Percentiles rank a stretch among this genome's conserved stretches.
These are phyloP conservation scores for Brachionus asplanchnoidis DNA, from an alignment of 1,140 invertebrate species.

Conservation along the genomic window DNA sequence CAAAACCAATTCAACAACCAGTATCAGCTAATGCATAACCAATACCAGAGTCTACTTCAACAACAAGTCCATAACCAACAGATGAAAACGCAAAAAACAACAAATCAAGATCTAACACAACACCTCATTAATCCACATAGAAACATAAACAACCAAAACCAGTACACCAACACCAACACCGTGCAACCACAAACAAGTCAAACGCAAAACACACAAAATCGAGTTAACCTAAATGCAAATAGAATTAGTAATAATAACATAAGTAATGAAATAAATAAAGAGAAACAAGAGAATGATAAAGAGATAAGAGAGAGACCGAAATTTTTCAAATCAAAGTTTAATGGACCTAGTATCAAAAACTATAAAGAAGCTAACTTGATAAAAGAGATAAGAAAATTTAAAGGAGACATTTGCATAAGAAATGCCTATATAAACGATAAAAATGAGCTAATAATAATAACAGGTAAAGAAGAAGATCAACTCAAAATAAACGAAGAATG, in stretches of 20 bases:
- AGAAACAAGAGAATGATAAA: background rate
- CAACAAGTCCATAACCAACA: background rate
- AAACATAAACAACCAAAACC: background rate
- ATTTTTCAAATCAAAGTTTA: background rate
- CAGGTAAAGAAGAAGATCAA: no score
- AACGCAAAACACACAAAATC: background rate
- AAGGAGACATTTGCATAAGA: background rate
- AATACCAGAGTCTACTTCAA: background rate
- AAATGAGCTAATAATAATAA: no score
- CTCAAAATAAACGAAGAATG: no score
- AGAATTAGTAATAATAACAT: background rate
- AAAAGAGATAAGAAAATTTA: background rate
- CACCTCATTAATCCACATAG: background rate
- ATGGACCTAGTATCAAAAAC: background rate
- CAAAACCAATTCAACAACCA: background rate
- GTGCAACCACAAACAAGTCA: background rate
- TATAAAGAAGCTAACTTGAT: background rate
- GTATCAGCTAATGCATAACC: background rate
- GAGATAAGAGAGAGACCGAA: background rate
- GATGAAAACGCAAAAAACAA: background rate
- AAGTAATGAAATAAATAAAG: background rate
- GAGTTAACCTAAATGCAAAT: background rate
- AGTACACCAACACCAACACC: background rate
- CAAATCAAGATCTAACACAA: background rate
- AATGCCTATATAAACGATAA: no score